Percentiles rank a stretch among this genome's conserved stretches.
These are phyloP conservation scores for Megaptera novaeangliae DNA, from an alignment of 2,113 vertebrate species.

Conservation along the genomic window DNA sequence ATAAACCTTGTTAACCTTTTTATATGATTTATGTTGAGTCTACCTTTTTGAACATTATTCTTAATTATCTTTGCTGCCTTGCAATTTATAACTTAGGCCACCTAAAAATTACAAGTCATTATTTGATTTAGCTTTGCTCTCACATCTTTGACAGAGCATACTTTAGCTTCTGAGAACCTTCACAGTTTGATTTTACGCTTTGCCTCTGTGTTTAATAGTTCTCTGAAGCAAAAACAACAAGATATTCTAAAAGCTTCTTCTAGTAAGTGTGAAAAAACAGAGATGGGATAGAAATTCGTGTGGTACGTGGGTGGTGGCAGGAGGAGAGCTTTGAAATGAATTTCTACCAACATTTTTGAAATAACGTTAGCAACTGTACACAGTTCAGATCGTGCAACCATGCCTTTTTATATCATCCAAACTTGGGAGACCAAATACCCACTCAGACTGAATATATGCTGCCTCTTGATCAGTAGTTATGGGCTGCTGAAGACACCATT, in stretches of 20 bases:
- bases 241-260: not conserved
- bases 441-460: not conserved
- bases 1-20: not conserved
- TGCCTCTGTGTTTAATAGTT: not conserved
- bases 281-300: not conserved
- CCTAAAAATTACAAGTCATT: not conserved
- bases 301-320: not conserved
- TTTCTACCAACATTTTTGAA: not conserved
- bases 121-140: not conserved
- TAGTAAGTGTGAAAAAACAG: not conserved
- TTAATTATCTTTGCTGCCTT: slow-evolving; percentile 11
- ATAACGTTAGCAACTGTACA: not conserved
- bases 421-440: not conserved
- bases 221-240: not conserved
- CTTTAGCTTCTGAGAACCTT: not conserved
- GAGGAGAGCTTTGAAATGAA: not conserved
- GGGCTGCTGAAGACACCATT: not conserved
- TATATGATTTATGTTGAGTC: not conserved
- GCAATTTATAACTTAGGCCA: not conserved
- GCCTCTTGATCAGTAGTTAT: not conserved
- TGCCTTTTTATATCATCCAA: not conserved
- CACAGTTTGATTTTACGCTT: not conserved
- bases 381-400: not conserved
- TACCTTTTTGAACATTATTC: not conserved
- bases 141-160: not conserved